phyloP scores from a whole-genome alignment of 92 coral and sea anemone species.

The Bergia sp. region DNA sequence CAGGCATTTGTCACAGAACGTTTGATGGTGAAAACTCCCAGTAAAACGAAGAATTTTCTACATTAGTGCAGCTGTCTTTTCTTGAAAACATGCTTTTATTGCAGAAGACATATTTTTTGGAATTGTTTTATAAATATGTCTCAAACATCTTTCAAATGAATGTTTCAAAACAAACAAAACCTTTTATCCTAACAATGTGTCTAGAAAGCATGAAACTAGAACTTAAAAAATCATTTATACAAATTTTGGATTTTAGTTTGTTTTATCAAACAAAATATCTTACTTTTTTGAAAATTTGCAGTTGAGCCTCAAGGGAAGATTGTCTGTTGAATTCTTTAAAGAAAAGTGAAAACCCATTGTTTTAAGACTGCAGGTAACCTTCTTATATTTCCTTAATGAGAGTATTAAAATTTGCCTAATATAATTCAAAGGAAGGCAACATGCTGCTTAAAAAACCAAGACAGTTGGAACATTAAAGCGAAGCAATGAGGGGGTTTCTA shows the following conservation, averaged over 20 bases:
- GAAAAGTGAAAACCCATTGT: not conserved
- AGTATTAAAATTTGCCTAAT: conserved; percentile 20
- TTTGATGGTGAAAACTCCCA: not conserved
- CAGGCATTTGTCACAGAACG: not conserved
- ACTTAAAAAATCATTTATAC: not conserved
- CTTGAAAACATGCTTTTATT: not conserved
- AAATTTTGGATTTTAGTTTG: not conserved
- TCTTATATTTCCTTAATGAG: not conserved
- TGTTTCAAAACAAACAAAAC: not conserved
- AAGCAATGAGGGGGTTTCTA: not conserved
- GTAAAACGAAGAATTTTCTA: not conserved
- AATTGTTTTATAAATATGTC: conserved; percentile 11
- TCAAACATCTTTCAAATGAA: not conserved
- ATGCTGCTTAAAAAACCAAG: not conserved
- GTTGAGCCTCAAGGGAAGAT: not conserved
- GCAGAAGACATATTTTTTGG: not conserved
- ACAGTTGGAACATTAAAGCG: not conserved
- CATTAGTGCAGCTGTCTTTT: not conserved
- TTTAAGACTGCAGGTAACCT: conserved; percentile 32
- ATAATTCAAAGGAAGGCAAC: not conserved
- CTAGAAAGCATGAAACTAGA: not conserved
- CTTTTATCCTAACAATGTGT: too few species aligned
- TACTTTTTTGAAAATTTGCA: not conserved
- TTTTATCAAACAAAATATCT: not conserved
- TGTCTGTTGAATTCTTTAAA: not conserved